phyloP scores from a whole-genome alignment of 2,888 invertebrate genomes.

The Netelia inedita region DNA sequence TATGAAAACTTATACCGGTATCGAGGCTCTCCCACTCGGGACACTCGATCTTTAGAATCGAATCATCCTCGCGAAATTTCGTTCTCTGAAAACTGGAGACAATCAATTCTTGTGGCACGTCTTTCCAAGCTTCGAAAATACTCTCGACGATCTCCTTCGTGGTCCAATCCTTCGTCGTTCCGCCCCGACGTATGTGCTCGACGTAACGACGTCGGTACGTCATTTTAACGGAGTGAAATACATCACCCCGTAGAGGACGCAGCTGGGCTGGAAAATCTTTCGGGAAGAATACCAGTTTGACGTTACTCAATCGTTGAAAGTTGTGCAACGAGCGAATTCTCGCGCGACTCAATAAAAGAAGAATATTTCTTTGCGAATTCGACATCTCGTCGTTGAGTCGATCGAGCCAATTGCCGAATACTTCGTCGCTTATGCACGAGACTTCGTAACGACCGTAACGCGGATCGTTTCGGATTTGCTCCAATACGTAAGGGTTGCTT shows the following conservation, averaged over 20 bases:
- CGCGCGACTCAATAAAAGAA: constrained; percentile 74
- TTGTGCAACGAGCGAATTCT: constrained; percentile 71
- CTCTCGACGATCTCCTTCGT: constrained; percentile 71
- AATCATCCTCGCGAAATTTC: constrained; percentile 77
- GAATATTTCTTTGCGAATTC: constrained; percentile 71
- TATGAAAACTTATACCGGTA: constrained; percentile 74
- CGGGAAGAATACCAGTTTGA: constrained; percentile 77
- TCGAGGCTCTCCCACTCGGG: constrained; percentile 73
- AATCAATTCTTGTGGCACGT: constrained; percentile 76
- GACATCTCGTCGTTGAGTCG: constrained; percentile 74
- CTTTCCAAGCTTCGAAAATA: constrained; percentile 75
- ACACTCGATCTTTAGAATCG: constrained; percentile 72
- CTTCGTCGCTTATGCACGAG: constrained; percentile 72
- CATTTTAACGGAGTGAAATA: constrained; percentile 79
- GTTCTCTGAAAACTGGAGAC: constrained; percentile 78
- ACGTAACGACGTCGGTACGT: constrained; percentile 74
- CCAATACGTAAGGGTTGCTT: constrained; percentile 72
- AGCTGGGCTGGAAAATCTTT: constrained; percentile 75
- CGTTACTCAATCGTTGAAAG: constrained; percentile 69
- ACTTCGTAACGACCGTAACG: constrained; percentile 70
- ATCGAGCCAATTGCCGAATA: constrained; percentile 75
- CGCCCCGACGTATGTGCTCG: constrained; percentile 66
- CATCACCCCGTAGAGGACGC: constrained; percentile 75
- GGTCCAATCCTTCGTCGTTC: constrained; percentile 68
- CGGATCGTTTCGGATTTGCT: constrained; percentile 56